Conservation (phyloP, 1,140 invertebrate genomes). For the Drosophila tani region DNA sequence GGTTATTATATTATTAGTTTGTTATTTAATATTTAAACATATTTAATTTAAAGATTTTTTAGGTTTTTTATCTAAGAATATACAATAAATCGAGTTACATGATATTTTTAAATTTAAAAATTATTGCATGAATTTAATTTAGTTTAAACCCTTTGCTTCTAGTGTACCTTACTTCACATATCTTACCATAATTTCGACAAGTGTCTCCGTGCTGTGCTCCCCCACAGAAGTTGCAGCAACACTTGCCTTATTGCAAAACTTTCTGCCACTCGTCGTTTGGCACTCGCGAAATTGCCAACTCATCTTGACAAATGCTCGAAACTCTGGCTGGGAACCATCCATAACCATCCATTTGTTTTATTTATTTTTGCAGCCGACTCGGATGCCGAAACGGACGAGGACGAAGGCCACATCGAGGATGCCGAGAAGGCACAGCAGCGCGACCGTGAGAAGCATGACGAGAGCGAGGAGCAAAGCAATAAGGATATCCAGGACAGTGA, state of each 20-base stretch:
- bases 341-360: background rate
- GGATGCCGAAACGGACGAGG: slow-evolving; percentile 84
- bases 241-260: slow-evolving; percentile 49
- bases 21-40: background rate
- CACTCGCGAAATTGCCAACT: slow-evolving; percentile 49
- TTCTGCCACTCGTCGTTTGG: slow-evolving; percentile 40
- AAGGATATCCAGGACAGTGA: slow-evolving; percentile 81
- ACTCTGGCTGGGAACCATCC: slow-evolving; percentile 21
- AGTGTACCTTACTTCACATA: background rate
- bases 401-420: slow-evolving; percentile 84
- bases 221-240: slow-evolving; percentile 20
- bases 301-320: slow-evolving; percentile 52
- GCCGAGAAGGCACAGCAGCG: slow-evolving; percentile 79
- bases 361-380: slow-evolving; percentile 66
- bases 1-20: background rate
- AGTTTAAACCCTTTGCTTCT: background rate
- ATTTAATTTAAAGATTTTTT: background rate
- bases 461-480: slow-evolving; percentile 83
- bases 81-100: too few species aligned
- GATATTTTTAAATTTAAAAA: too few species aligned
- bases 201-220: slow-evolving; percentile 9
- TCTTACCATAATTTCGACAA: slow-evolving; percentile 21
- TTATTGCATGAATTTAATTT: background rate
- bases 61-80: too few species aligned
- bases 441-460: slow-evolving; percentile 79